phyloP scores from a whole-genome alignment of 2,797 vertebrate genomes.

The Pseudochromis fuscus region DNA sequence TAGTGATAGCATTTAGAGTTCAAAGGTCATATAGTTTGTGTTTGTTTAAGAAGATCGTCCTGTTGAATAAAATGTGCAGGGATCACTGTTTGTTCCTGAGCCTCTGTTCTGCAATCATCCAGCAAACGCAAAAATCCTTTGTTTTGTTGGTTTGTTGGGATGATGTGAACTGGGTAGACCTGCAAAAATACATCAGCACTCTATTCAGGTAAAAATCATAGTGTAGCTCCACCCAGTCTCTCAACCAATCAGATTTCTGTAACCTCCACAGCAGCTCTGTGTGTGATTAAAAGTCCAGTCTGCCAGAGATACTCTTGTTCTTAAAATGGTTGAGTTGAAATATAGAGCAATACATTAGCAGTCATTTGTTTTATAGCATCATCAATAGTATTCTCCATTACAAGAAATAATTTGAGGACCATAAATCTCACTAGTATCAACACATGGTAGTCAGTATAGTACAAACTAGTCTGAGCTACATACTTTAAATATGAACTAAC shows the following conservation, averaged over 20 bases:
- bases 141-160: too few relatives aligned
- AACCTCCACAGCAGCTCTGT: not conserved
- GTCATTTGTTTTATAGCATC: conserved; percentile 16
- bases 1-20: too few relatives aligned
- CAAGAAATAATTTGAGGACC: not conserved
- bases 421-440: not conserved
- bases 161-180: too few relatives aligned
- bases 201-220: too few relatives aligned
- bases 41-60: too few relatives aligned
- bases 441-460: not conserved
- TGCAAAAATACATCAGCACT: too few relatives aligned
- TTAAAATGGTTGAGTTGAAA: conserved; percentile 3
- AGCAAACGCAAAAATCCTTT: too few relatives aligned
- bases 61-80: too few relatives aligned
- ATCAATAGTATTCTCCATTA: conserved; percentile 30
- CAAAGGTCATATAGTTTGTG: too few relatives aligned
- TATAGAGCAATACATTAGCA: conserved; percentile 17
- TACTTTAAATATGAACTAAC: not conserved
- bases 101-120: too few relatives aligned
- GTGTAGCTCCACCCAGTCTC: conserved; percentile 6
- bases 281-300: conserved; percentile 9
- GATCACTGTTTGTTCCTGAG: too few relatives aligned
- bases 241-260: conserved; percentile 8
- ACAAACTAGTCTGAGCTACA: not conserved
- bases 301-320: conserved; percentile 20